A percentile compares a stretch with the other conserved stretches of the same genome.
phyloP scores from a whole-genome alignment of 2,888 invertebrate species.

The Brachyptera risi region DNA sequence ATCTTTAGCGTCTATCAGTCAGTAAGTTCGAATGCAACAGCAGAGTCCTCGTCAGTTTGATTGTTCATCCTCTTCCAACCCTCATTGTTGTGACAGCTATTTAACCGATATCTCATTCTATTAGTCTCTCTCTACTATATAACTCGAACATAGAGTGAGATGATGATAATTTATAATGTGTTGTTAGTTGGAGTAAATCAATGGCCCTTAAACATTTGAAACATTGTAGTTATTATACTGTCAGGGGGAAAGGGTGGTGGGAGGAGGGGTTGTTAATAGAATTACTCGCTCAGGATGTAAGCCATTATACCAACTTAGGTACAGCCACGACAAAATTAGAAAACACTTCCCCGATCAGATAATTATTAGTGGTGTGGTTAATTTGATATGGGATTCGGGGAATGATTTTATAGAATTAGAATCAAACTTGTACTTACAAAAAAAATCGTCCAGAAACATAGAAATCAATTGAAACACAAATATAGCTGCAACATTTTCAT shows the following conservation, averaged over 20 bases:
- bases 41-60: no score
- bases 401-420: no score
- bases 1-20: no score
- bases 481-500: no score
- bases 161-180: conserved; percentile 27
- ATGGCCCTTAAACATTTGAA: conserved; percentile 24
- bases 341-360: no score
- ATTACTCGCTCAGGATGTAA: conserved; percentile 22
- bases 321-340: conserved; percentile 13
- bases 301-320: conserved; percentile 18
- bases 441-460: no score
- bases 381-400: no score
- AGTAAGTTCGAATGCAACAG: no score
- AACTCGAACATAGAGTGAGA: no score
- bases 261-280: conserved; percentile 18
- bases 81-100: conserved; percentile 19
- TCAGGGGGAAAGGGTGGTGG: background rate
- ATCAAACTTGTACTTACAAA: no score
- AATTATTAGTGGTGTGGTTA: no score
- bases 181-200: conserved; percentile 25
- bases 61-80: background rate
- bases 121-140: background rate
- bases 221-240: conserved; percentile 24
- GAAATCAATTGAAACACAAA: no score
- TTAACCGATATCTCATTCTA: conserved; percentile 13